Evolutionary conservation across 2,797 vertebrate genomes (phyloP).

Genomic region (Rhynchonycteris naso): DNA sequence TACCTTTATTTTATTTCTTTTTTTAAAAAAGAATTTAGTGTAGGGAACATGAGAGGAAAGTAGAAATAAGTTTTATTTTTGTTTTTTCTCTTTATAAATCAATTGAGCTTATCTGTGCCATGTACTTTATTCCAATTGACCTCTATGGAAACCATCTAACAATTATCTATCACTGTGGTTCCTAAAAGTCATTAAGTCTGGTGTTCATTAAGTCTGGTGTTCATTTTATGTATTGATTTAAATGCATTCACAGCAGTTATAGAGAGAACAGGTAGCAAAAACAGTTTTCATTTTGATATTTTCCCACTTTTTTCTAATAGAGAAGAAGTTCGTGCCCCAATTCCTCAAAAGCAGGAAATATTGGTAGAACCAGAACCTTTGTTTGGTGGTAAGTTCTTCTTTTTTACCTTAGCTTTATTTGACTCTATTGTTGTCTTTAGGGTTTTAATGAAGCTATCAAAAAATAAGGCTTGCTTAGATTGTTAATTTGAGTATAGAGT

Average conservation of each 20-base stretch:
- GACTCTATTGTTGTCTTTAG: slow-evolving; percentile 6
- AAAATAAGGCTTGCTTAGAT: slow-evolving; percentile 20
- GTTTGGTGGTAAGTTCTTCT: slow-evolving; percentile 92
- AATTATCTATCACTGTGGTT: slow-evolving; percentile 14
- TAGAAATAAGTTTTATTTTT: neutral
- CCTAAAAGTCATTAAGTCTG: neutral
- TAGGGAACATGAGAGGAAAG: slow-evolving; percentile 14
- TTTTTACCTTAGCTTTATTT: slow-evolving; percentile 14
- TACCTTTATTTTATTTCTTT: neutral
- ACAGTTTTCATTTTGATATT: slow-evolving; percentile 45
- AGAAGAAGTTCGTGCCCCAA: slow-evolving; percentile 97
- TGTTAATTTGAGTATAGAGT: neutral
- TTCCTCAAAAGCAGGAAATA: slow-evolving; percentile 99
- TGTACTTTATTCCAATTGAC: slow-evolving; percentile 19
- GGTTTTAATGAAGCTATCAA: slow-evolving; percentile 39
- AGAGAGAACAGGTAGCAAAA: slow-evolving; percentile 37
- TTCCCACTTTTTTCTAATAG: slow-evolving; percentile 82
- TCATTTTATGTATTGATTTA: slow-evolving; percentile 55
- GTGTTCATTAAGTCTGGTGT: slow-evolving; percentile 25
- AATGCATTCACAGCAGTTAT: neutral
- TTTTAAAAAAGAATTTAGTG: neutral
- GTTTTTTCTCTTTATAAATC: slow-evolving; percentile 23
- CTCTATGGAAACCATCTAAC: slow-evolving; percentile 33
- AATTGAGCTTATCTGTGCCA: neutral
- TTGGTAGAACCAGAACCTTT: slow-evolving; percentile 98